Evolutionary conservation across 1,140 invertebrate species (phyloP), one percentile per base, ranked within the genome.

Genomic region (Carcinoscorpius rotundicauda): DNA sequence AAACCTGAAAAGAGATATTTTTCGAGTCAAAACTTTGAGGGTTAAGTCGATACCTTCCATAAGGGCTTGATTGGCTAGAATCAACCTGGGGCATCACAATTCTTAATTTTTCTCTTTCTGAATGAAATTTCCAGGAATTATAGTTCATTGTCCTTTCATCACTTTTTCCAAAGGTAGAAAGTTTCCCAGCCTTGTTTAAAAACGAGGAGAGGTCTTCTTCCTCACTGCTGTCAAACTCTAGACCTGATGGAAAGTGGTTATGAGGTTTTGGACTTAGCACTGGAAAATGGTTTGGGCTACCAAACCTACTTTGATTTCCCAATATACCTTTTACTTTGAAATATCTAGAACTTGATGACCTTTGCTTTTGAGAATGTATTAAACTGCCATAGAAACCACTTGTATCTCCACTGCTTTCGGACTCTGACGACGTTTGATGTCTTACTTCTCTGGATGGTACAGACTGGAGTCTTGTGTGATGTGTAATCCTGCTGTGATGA

Each of bases 161-260:
- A 29, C 29, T 29, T 29, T 29, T 29, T 29, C 29, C 29, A 29
- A 29, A 29, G 29, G 29, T 29, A 29, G 29, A 29, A 29, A 29
- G 29, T 29, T 29, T 29, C 29, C 29, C 29, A 29, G 29, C 29
- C 29, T 29, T 29, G 29, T 29, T 29, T 29, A 29, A 29, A 29
- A 29, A 29, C 29, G 66, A 62, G 4, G 66, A 58, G 50, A 61
- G 51, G 29, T 69, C 65, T 5, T 71, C 70, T 4, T 68, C 70
- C 49, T 70, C 70, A 49, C 66, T 70, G 4, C 63, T 58, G 64
- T 91, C 72, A 77, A 91, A 92, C 76, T 92, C 90, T 0, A 89
- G 89, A 73, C 91, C 89, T 1, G 89, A 89, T 62, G 91, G 91
- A 3, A 87, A 86, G 5, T 88, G 88, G 48, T 61, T 55, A 52